Base-by-base conservation (phyloP, 2,888 invertebrate species). In the Cheilosia scutellata region DNA sequence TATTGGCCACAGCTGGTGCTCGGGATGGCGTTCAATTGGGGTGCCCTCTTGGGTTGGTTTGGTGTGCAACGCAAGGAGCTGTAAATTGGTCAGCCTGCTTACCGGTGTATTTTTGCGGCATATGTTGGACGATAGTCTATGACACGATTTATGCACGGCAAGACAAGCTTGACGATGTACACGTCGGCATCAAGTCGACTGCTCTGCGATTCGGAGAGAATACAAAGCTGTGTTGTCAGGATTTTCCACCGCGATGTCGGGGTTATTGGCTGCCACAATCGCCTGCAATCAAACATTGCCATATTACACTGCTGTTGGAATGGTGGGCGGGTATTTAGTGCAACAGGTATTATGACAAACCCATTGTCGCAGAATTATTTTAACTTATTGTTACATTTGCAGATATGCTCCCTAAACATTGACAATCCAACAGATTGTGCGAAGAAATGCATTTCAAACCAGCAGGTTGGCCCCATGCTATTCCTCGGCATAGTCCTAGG, bases 101-200 rank as follows among this genome's bases (percentile, higher is more conserved):
- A 66, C 98, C 98, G 0, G 93, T 99, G 60, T 99, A 99, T 92
- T 88, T 95, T 0, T 96, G 97, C 0, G 97, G 98, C 47, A 93
- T 99, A 74, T 96, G 96, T 83, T 99, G 99, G 99, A 99, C 99
- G 0, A 95, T 99, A 63, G 93, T 99, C 0, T 99, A 99, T 91
- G 99, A 99, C 90, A 99, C 99, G 1, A 98, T 99, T 88, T 99
- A 99, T 92, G 99, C 99, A 0, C 98, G 99, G 93, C 99, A 99
- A 96, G 99, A 99, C 91, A 97, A 97, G 91, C 92, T 94, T 31
- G 99, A 99, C 91, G 99, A 99, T 91, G 93, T 96, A 13, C 93
- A 96, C 42, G 94, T 99, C 51, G 99, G 99, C 0, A 95, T 99
- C 53, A 98, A 98, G 90, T 99, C 99, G 0, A 99, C 99, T 0